These are phyloP conservation scores for Macaria notata DNA, from an alignment of 2,888 invertebrate species.

Conservation along the genomic window DNA sequence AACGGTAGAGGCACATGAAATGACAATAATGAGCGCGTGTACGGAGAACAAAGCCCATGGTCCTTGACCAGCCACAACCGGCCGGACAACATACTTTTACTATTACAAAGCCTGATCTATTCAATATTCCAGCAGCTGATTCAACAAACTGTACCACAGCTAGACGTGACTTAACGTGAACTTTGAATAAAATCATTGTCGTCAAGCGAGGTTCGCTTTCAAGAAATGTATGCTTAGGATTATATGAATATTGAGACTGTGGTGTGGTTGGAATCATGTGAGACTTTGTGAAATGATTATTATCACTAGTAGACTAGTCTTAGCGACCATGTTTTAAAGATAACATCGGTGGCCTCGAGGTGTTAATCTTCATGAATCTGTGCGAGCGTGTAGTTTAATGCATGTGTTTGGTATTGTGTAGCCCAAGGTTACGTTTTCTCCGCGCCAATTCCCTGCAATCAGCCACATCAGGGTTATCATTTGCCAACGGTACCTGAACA, in stretches of 20 bases:
- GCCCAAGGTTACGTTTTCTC: constrained; percentile 22
- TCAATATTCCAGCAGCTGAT: constrained; percentile 43
- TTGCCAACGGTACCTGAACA: constrained; percentile 40
- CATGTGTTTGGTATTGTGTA: constrained; percentile 10
- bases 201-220: not conserved
- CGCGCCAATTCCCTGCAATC: constrained; percentile 35
- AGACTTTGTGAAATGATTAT: not conserved
- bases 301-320: constrained; percentile 3
- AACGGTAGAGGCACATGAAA: constrained; percentile 18
- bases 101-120: constrained; percentile 49
- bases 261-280: too few species aligned
- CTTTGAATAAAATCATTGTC: not conserved
- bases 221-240: too few species aligned
- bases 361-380: constrained; percentile 10
- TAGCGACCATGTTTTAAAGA: not conserved
- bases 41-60: constrained; percentile 58
- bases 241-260: too few species aligned
- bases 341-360: not conserved
- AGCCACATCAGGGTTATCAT: constrained; percentile 38
- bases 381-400: not conserved
- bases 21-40: constrained; percentile 41
- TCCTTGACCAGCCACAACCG: constrained; percentile 66
- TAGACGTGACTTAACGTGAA: constrained; percentile 24
- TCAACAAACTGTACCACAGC: constrained; percentile 29
- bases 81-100: constrained; percentile 60